Base-by-base conservation (phyloP, 2,797 vertebrate species). In the Hypotaenidia philippensis region DNA sequence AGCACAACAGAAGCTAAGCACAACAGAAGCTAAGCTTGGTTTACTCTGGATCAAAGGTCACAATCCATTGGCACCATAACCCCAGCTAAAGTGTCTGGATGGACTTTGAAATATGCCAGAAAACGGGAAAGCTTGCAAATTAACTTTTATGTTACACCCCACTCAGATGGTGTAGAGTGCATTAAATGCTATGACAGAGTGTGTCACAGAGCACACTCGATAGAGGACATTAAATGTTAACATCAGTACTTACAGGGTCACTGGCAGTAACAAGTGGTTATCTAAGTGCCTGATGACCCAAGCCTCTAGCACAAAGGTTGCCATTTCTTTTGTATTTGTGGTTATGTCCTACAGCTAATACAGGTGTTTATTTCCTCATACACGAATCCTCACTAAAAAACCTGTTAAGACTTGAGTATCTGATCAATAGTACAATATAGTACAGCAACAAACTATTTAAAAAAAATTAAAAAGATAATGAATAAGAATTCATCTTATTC, bases 31-130 rank as follows among this genome's bases (percentile, higher is more conserved):
- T 70, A 90, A 88, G 77, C 76, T 74, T 76, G 49, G n/a, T 40
- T 92, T 96, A 71, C 71, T 92, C 25, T 3, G 0, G 94, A 89
- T 87, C 94, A 96, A 97, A 97, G 96, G 82, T 61, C 88, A 71
- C 79, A 91, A 92, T 90, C 84, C 81, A 95, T 77, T 90, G 89
- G 93, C 96, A 93, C 92, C 93, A 90, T 70, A 78, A 94, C 72
- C 72, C 29, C 57, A 74, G 69, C 79, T 93, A 90, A 96, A 92
- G 96, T 93, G 94, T 94, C 89, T 94, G 64, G 75, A 96, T 86
- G 97, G 95, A 97, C 97, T 97, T 97, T 97, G 97, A 95, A 93
- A 97, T 96, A 76, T 29, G 55, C 49, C 47, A 83, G 89, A 96
- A 97, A 97, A 96, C 0, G 27, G 76, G 83, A 95, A 96, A 83